These are phyloP conservation scores for Galaxea fascicularis DNA, from an alignment of 92 coral and sea anemone genomes.

Conservation along the genomic window DNA sequence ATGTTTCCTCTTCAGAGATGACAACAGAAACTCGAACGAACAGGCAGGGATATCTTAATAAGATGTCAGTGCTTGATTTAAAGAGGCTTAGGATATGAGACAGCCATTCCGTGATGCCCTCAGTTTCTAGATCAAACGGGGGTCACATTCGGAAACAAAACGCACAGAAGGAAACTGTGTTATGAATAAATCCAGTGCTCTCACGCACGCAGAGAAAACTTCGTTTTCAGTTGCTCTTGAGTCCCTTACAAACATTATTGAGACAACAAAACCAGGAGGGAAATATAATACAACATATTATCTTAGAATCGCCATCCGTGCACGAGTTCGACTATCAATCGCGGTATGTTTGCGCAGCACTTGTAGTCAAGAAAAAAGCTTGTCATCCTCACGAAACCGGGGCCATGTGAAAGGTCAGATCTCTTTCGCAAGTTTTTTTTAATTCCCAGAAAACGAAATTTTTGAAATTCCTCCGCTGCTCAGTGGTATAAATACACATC, in stretches of 20 bases:
- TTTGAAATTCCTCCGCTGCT: conserved; percentile 33
- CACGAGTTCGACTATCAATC: conserved; percentile 8
- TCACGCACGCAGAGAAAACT: conserved; percentile 41
- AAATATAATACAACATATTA: not conserved
- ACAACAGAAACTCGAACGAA: conserved; percentile 29
- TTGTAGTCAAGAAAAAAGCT: conserved; percentile 18
- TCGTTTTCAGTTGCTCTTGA: not conserved
- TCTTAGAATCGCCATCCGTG: not conserved
- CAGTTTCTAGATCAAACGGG: conserved; percentile 35
- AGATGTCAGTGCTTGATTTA: conserved; percentile 42
- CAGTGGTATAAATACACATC: conserved; percentile 17
- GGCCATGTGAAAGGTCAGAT: conserved; percentile 53
- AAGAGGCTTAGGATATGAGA: conserved; percentile 37
- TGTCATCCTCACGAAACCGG: conserved; percentile 38
- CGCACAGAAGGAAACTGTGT: not conserved
- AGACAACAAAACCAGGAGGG: not conserved
- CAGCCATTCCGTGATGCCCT: conserved; percentile 26
- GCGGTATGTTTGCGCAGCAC: conserved; percentile 31
- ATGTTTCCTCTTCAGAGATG: conserved; percentile 17
- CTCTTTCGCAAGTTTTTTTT: conserved; percentile 29
- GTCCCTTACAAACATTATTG: not conserved
- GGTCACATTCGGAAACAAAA: conserved; percentile 34
- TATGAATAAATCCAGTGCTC: not conserved
- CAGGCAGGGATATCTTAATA: conserved; percentile 12
- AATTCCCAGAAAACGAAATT: conserved; percentile 30